Evolutionary conservation across 2,888 invertebrate genomes (phyloP).

Genomic region (Steinernema scapterisci): DNA sequence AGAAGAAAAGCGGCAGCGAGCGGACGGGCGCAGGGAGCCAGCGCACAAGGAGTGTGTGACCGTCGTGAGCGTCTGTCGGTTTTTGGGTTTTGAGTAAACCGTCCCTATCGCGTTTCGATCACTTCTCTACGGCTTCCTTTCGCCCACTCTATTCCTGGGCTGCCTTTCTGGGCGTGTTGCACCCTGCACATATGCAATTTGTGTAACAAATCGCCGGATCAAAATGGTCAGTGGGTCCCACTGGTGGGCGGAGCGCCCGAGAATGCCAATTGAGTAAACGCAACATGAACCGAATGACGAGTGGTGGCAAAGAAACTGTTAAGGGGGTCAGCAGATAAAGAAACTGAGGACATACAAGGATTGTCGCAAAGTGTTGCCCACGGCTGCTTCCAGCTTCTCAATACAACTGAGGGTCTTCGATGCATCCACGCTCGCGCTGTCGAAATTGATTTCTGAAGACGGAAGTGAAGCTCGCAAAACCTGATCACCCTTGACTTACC

Average conservation of each 20-base stretch:
- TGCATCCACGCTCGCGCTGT: constrained; percentile 53
- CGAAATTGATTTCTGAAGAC: constrained; percentile 62
- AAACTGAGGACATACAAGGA: constrained; percentile 52
- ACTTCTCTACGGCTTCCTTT: constrained; percentile 1
- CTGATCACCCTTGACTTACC: constrained; percentile 36
- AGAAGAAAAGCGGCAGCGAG: constrained; percentile 6
- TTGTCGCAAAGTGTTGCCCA: constrained; percentile 56
- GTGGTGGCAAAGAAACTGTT: neutral
- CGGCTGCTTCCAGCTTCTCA: constrained; percentile 61
- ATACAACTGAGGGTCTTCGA: constrained; percentile 56
- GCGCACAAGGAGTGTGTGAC: constrained; percentile 8
- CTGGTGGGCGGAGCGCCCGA: neutral
- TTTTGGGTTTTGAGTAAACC: constrained; percentile 33
- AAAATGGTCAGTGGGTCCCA: constrained; percentile 5
- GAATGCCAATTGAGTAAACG: neutral
- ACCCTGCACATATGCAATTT: neutral
- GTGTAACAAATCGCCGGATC: constrained; percentile 18
- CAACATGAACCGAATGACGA: neutral
- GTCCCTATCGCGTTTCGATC: constrained; percentile 13
- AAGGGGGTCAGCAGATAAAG: neutral
- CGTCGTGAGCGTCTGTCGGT: constrained; percentile 25
- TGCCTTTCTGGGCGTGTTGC: neutral
- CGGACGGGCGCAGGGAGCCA: constrained; percentile 3
- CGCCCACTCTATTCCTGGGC: neutral
- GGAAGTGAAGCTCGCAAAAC: no score